Conservation (phyloP, 2,797 vertebrate species). For the Enteromius unitaeniatus region DNA sequence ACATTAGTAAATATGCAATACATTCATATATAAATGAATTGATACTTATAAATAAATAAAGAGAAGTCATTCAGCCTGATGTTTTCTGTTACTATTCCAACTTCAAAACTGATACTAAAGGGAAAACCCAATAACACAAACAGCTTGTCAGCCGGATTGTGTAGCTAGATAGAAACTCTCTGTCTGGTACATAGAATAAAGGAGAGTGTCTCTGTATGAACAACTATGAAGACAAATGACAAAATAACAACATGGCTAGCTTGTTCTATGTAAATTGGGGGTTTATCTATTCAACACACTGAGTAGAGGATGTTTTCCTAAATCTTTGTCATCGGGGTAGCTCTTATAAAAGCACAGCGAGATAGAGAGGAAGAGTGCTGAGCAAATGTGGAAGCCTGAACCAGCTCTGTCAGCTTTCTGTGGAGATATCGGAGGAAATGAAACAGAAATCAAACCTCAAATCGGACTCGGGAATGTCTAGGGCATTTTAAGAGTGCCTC, state of each 20-base stretch:
- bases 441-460: constrained; percentile 25
- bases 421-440: constrained; percentile 28
- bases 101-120: constrained; percentile 6
- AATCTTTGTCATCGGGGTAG: constrained; percentile 29
- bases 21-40: neutral
- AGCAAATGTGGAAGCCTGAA: constrained; percentile 35
- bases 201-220: constrained; percentile 19
- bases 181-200: constrained; percentile 8
- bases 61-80: neutral
- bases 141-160: neutral
- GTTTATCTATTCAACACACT: constrained; percentile 38
- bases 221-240: neutral
- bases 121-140: constrained; percentile 1
- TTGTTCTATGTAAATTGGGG: constrained; percentile 20
- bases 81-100: constrained; percentile 4
- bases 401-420: constrained; percentile 9
- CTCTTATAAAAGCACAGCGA: constrained; percentile 8
- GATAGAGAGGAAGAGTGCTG: constrained; percentile 37
- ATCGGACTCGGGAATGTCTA: constrained; percentile 21
- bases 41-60: neutral
- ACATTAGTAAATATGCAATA: neutral
- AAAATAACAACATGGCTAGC: constrained; percentile 6
- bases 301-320: constrained; percentile 42
- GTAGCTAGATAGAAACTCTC: constrained; percentile 1
- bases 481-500: neutral